Percentiles rank a stretch among this genome's conserved stretches.
Conservation (phyloP, 2,888 invertebrate species). For the Andrena dorsata region DNA sequence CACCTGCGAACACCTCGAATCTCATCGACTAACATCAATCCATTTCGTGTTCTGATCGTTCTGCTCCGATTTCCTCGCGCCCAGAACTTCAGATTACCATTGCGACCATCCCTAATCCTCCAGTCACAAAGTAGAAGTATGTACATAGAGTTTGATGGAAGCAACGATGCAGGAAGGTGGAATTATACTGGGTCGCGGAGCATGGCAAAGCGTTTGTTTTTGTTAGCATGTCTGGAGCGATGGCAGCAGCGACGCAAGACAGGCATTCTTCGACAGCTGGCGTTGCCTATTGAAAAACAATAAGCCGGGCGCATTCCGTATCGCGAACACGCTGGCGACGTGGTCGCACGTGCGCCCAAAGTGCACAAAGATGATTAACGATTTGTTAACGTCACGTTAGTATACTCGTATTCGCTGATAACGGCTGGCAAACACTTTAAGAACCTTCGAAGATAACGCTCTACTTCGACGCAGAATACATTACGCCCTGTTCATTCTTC, state of each 20-base stretch:
- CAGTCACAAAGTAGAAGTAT: neutral
- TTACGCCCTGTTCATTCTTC: slow-evolving; percentile 14
- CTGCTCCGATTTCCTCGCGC: neutral
- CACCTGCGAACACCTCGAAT: neutral
- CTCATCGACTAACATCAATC: neutral
- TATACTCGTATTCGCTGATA: slow-evolving; percentile 34
- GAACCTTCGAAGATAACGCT: slow-evolving; percentile 35
- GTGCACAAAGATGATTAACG: slow-evolving; percentile 49
- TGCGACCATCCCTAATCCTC: neutral
- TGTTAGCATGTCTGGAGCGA: slow-evolving; percentile 10
- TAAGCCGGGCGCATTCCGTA: slow-evolving; percentile 32
- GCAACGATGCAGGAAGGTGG: neutral
- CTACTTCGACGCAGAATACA: neutral
- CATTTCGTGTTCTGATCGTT: neutral
- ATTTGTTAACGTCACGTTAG: slow-evolving; percentile 41
- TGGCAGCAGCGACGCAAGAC: neutral
- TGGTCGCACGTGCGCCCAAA: slow-evolving; percentile 43
- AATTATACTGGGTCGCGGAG: neutral
- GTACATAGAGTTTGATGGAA: neutral
- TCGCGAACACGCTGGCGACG: slow-evolving; percentile 9
- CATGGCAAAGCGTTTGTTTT: slow-evolving; percentile 16
- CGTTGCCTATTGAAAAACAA: slow-evolving; percentile 63
- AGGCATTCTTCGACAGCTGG: slow-evolving; percentile 55
- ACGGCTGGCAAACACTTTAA: slow-evolving; percentile 41
- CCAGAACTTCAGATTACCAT: neutral